phyloP scores from a whole-genome alignment of 1,140 invertebrate species.

The Nymphalis io region DNA sequence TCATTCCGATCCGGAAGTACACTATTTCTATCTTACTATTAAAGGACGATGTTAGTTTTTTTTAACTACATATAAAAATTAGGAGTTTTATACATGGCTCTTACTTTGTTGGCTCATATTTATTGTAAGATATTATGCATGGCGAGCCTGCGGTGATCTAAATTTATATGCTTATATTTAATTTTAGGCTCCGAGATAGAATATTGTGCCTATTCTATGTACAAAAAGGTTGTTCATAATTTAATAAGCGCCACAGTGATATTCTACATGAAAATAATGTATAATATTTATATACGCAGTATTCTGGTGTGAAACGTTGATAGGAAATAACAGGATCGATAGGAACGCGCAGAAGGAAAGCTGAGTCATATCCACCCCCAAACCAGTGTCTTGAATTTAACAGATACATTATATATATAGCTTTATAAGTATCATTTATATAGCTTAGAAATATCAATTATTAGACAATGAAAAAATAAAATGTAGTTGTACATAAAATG shows the following conservation, averaged over 20 bases:
- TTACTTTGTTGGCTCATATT: too few species aligned
- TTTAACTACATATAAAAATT: too few species aligned
- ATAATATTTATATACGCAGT: constrained; percentile 15
- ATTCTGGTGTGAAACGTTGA: constrained; percentile 11
- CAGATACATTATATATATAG: not conserved
- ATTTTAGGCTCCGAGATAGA: not conserved
- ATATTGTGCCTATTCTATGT: not conserved
- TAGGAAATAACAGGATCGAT: constrained; percentile 29
- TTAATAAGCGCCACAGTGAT: not conserved
- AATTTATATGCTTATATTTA: not conserved
- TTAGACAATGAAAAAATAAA: too few species aligned
- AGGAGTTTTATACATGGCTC: too few species aligned
- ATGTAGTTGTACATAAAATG: too few species aligned
- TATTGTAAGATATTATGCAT: too few species aligned
- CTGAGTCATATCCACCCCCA: constrained; percentile 13
- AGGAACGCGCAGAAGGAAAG: constrained; percentile 30
- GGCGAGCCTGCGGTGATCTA: not conserved
- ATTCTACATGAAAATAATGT: not conserved
- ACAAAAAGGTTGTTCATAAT: not conserved
- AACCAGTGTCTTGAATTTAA: not conserved
- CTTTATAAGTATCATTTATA: too few species aligned
- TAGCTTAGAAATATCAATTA: too few species aligned
- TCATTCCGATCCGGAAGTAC: too few species aligned
- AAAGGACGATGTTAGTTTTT: too few species aligned
- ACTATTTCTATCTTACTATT: too few species aligned